Percentiles rank a stretch among this genome's conserved stretches.
phyloP scores from a whole-genome alignment of 2,113 vertebrate species.

The Sclerurus mexicanus region DNA sequence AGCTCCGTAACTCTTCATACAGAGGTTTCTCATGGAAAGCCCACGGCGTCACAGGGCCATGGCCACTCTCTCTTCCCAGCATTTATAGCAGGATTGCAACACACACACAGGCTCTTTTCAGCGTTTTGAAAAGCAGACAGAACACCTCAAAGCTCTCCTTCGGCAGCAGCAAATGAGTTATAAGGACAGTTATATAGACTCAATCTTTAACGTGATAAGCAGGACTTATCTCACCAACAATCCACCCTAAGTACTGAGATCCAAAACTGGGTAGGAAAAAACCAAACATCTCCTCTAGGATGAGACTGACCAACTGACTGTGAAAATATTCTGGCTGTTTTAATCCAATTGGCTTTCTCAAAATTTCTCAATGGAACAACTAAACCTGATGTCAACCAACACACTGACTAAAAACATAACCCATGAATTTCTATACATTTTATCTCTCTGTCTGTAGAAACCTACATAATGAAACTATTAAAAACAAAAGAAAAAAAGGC shows the following conservation, averaged over 20 bases:
- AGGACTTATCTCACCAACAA: neutral
- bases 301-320: neutral
- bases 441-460: neutral
- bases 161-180: neutral
- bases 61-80: neutral
- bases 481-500: neutral
- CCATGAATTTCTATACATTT: neutral
- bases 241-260: neutral
- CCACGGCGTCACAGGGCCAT: neutral
- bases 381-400: neutral
- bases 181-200: neutral
- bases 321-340: neutral
- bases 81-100: accelerated
- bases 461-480: neutral
- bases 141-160: neutral
- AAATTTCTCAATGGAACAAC: neutral
- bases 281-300: neutral
- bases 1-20: neutral
- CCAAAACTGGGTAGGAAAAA: neutral
- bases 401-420: neutral
- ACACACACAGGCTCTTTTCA: neutral
- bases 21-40: neutral
- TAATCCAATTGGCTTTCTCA: neutral
- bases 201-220: neutral
- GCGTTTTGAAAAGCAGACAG: neutral